phyloP scores from a whole-genome alignment of 2,113 vertebrate genomes.

The Setophaga kirtlandii region DNA sequence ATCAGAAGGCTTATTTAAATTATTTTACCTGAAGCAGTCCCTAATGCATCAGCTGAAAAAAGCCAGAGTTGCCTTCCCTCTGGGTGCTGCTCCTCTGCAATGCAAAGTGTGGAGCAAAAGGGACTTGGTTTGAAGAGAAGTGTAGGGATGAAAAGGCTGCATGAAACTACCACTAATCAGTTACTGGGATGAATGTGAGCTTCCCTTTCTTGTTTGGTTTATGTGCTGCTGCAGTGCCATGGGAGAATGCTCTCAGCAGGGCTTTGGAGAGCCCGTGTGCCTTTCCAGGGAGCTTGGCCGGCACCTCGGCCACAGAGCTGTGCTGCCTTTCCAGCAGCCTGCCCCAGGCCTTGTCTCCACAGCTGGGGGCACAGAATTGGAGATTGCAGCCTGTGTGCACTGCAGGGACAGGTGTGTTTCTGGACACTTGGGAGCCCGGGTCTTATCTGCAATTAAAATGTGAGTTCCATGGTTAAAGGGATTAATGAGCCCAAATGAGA shows the following conservation, averaged over 20 bases:
- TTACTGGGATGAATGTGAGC: rapidly evolving
- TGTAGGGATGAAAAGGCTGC: neutral
- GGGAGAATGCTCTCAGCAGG: neutral
- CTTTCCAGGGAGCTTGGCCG: neutral
- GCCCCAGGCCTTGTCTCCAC: neutral
- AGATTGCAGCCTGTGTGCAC: neutral
- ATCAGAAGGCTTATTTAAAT: neutral
- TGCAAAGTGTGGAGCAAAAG: neutral
- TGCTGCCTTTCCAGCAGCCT: neutral
- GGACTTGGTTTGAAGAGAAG: neutral
- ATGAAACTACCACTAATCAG: neutral
- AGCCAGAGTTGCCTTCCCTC: neutral
- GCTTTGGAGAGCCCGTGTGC: neutral
- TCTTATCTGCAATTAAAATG: neutral
- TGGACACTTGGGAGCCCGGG: neutral
- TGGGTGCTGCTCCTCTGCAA: neutral
- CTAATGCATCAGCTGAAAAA: neutral
- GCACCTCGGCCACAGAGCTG: rapidly evolving
- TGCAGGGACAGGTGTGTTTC: neutral
- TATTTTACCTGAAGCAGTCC: neutral
- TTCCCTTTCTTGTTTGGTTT: neutral
- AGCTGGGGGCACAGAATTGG: neutral
- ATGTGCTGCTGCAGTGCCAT: rapidly evolving
- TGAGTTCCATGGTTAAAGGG: neutral
- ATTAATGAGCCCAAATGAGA: slow-evolving; percentile 6